Evolutionary conservation across 1,140 invertebrate genomes (phyloP).

Genomic region (Parapsyche elsis): DNA sequence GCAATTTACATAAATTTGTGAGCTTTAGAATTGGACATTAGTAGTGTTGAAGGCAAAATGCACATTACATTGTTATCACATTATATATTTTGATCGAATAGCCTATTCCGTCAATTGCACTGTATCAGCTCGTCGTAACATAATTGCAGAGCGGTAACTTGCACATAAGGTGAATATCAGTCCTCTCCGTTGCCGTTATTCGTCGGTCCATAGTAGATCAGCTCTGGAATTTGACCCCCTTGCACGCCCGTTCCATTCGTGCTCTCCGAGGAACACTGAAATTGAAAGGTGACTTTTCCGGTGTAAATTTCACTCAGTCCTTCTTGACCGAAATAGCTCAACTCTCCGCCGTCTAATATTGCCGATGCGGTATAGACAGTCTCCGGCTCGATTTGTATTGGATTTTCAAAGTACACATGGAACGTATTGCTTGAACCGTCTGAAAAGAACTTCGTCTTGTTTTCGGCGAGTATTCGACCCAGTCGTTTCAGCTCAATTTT

Average conservation of each 20-base stretch:
- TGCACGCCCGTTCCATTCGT: slow-evolving; percentile 95
- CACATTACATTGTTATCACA: slow-evolving; percentile 35
- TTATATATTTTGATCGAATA: slow-evolving; percentile 4
- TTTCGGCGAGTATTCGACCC: slow-evolving; percentile 86
- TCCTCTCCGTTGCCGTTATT: slow-evolving; percentile 59
- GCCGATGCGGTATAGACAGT: slow-evolving; percentile 91
- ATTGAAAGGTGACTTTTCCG: slow-evolving; percentile 91
- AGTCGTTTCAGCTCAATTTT: slow-evolving; percentile 90
- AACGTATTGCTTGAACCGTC: slow-evolving; percentile 95
- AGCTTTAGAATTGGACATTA: slow-evolving; percentile 13
- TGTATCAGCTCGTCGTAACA: slow-evolving; percentile 35
- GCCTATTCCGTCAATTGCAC: slow-evolving; percentile 26
- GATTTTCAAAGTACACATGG: slow-evolving; percentile 92
- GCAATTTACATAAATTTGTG: neutral
- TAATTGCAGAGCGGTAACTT: slow-evolving; percentile 33
- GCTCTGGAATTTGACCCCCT: slow-evolving; percentile 93
- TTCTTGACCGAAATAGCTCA: slow-evolving; percentile 96
- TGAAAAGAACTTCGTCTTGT: slow-evolving; percentile 92
- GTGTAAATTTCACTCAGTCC: slow-evolving; percentile 91
- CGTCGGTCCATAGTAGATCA: slow-evolving; percentile 90
- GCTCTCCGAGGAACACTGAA: slow-evolving; percentile 93
- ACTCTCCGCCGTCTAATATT: slow-evolving; percentile 87
- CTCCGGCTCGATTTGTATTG: slow-evolving; percentile 92
- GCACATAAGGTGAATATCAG: slow-evolving; percentile 46
- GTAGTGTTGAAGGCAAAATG: slow-evolving; percentile 31